These are phyloP conservation scores for Nysson spinosus DNA, from an alignment of 2,888 invertebrate species.

Conservation along the genomic window DNA sequence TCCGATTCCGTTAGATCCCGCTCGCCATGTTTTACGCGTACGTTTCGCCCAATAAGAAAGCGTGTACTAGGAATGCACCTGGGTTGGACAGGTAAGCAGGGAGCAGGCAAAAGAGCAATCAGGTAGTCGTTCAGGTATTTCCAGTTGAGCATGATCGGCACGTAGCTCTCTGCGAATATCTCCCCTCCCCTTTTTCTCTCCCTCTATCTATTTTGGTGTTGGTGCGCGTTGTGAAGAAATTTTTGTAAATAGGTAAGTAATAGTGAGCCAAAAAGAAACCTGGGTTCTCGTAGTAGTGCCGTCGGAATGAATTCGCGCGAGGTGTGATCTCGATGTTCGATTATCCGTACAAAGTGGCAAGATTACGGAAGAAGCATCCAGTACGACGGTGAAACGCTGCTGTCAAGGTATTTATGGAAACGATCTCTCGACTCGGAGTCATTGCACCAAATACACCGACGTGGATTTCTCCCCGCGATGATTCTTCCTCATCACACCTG, in stretches of 20 bases:
- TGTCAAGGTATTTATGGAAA: slow-evolving; percentile 65
- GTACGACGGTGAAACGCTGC: slow-evolving; percentile 45
- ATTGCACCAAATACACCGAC: slow-evolving; percentile 40
- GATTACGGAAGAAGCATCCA: slow-evolving; percentile 26
- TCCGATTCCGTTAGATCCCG: slow-evolving; percentile 57
- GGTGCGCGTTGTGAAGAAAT: slow-evolving; percentile 51
- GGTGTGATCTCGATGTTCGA: slow-evolving; percentile 28
- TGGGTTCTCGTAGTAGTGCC: too few relatives aligned
- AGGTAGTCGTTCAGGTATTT: slow-evolving; percentile 71
- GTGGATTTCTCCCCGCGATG: slow-evolving; percentile 35
- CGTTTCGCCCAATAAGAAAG: slow-evolving; percentile 52
- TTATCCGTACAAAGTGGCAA: slow-evolving; percentile 20
- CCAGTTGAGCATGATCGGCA: slow-evolving; percentile 74
- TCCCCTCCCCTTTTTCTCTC: slow-evolving; percentile 18
- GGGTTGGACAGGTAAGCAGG: slow-evolving; percentile 55
- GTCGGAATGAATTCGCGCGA: slow-evolving; percentile 1
- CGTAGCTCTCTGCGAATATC: slow-evolving; percentile 57
- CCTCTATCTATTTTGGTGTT: slow-evolving; percentile 16
- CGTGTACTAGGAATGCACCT: slow-evolving; percentile 56
- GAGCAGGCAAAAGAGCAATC: slow-evolving; percentile 41
- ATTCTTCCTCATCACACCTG: slow-evolving; percentile 48
- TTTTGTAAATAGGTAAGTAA: slow-evolving; percentile 71
- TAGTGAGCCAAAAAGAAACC: slow-evolving; percentile 7
- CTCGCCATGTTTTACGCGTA: slow-evolving; percentile 41
- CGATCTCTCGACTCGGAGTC: slow-evolving; percentile 52